Evolutionary conservation across 2,888 invertebrate species (phyloP).

Genomic region (Nephrotoma flavescens): DNA sequence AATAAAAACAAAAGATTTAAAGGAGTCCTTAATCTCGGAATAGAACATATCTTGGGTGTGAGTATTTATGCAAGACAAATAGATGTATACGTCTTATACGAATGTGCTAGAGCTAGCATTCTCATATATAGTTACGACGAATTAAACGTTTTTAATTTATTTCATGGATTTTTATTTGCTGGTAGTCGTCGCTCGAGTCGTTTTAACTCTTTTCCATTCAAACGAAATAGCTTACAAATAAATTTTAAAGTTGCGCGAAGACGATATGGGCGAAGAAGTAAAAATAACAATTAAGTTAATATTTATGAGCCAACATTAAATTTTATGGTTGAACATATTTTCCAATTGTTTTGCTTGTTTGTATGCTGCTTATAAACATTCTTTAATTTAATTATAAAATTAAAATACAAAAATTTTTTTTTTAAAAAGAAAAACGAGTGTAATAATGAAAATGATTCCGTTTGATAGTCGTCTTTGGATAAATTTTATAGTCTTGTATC

Average conservation of each 20-base stretch:
- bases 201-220: background rate
- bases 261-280: background rate
- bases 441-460: background rate
- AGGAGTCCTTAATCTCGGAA: no score
- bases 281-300: background rate
- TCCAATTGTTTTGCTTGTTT: background rate
- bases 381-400: background rate
- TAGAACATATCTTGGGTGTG: background rate
- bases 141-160: background rate
- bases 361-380: background rate
- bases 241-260: background rate
- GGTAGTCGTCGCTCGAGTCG: background rate
- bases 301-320: slow-evolving; percentile 2
- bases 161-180: background rate
- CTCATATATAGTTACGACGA: background rate
- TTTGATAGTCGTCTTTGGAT: background rate
- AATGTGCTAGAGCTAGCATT: background rate
- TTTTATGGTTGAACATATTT: slow-evolving; percentile 3
- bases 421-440: background rate
- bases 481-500: background rate
- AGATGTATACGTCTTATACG: background rate
- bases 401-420: background rate
- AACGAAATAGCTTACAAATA: background rate
- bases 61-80: background rate
- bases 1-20: background rate